Percentiles rank a stretch among this genome's conserved stretches.
Evolutionary conservation across 1,140 invertebrate genomes (phyloP).

Genomic region (Thaumetopoea pityocampa): DNA sequence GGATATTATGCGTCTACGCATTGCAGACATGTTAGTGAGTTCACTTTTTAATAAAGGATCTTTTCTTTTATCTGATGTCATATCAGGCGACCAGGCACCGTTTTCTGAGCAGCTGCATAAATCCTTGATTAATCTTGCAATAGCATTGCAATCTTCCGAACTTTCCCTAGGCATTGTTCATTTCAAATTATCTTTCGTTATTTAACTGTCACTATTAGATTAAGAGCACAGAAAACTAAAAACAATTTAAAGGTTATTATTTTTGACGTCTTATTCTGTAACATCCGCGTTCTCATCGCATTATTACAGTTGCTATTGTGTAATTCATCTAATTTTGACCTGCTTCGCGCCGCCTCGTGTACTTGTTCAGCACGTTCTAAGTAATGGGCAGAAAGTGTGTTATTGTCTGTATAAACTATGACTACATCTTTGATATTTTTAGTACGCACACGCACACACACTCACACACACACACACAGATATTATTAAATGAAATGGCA

Average conservation of each 20-base stretch:
- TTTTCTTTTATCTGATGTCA: constrained; percentile 54
- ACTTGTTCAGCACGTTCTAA: constrained; percentile 11
- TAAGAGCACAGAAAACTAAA: constrained; percentile 47
- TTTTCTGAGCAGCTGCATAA: constrained; percentile 72
- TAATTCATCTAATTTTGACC: constrained; percentile 14
- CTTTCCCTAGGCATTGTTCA: constrained; percentile 58
- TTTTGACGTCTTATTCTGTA: constrained; percentile 34
- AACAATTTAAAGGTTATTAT: constrained; percentile 27
- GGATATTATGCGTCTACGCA: constrained; percentile 57
- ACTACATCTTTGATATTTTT: no score
- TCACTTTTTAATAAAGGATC: constrained; percentile 62
- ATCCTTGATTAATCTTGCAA: constrained; percentile 67
- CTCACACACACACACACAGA: no score
- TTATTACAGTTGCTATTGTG: constrained; percentile 20
- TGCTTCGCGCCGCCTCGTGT: constrained; percentile 7
- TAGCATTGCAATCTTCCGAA: constrained; percentile 54
- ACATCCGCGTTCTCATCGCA: constrained; percentile 33
- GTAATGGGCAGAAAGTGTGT: constrained; percentile 7
- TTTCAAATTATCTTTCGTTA: constrained; percentile 37
- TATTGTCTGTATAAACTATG: no score
- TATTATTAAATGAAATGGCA: no score
- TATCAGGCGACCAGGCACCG: constrained; percentile 71
- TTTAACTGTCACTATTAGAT: constrained; percentile 52
- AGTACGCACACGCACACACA: no score
- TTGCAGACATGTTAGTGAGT: constrained; percentile 64